Conservation (phyloP, 2,113 vertebrate genomes). For the Morphnarchus princeps region DNA sequence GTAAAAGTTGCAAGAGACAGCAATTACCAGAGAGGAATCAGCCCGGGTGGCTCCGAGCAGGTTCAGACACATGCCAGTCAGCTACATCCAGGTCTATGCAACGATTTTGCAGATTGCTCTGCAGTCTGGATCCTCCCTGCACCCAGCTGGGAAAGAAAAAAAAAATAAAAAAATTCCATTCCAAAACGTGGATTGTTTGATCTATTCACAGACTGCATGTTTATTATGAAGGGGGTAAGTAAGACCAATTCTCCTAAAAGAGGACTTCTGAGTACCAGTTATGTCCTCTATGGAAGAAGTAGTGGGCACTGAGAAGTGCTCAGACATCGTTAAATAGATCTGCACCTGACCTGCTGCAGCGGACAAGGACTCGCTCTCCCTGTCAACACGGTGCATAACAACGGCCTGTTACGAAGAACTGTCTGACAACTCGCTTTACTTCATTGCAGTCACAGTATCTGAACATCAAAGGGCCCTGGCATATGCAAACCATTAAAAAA, state of each 20-base stretch:
- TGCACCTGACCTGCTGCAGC: not conserved
- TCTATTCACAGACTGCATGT: not conserved
- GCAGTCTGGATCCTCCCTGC: not conserved
- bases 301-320: too few species aligned
- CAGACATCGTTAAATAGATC: too few species aligned
- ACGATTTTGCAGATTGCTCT: accelerated
- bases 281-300: not conserved
- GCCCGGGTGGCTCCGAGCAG: not conserved
- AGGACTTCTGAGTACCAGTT: not conserved
- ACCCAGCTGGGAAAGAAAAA: too few species aligned
- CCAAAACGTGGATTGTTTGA: not conserved
- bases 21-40: too few species aligned
- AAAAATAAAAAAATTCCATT: not conserved
- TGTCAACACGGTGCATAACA: accelerated
- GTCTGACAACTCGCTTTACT: accelerated
- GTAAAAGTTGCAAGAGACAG: too few species aligned
- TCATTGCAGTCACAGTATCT: accelerated
- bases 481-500: too few species aligned
- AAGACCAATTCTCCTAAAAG: not conserved
- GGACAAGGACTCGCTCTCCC: not conserved
- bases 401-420: accelerated
- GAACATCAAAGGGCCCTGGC: too few species aligned
- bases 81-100: not conserved
- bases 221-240: not conserved
- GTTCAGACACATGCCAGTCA: not conserved